phyloP scores from a whole-genome alignment of 2,888 invertebrate species.

The Phalangium opilio region DNA sequence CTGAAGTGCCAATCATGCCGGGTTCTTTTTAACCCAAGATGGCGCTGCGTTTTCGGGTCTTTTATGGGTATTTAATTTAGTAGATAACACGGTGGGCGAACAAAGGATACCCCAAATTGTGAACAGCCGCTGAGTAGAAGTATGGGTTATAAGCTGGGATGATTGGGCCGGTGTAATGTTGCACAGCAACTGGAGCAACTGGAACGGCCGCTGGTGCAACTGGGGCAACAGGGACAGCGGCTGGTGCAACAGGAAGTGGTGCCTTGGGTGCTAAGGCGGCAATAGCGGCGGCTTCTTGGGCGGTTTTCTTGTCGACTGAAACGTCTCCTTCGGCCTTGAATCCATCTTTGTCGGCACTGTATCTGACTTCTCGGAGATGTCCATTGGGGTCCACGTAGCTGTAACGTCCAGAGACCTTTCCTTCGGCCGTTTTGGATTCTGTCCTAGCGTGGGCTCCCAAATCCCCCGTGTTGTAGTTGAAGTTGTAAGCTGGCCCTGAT shows the following conservation, averaged over 20 bases:
- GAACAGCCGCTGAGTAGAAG: too few relatives aligned
- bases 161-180: too few relatives aligned
- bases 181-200: too few relatives aligned
- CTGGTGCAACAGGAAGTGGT: background rate
- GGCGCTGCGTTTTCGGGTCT: too few relatives aligned
- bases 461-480: constrained; percentile 11
- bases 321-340: constrained; percentile 18
- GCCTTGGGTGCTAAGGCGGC: constrained; percentile 16
- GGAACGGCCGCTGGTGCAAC: too few relatives aligned
- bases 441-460: constrained; percentile 9
- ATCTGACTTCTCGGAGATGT: constrained; percentile 10
- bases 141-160: too few relatives aligned
- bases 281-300: constrained; percentile 13
- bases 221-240: too few relatives aligned
- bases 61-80: too few relatives aligned
- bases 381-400: constrained; percentile 18
- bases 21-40: too few relatives aligned
- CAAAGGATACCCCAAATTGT: too few relatives aligned
- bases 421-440: constrained; percentile 7
- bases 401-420: constrained; percentile 11
- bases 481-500: constrained; percentile 7
- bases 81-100: too few relatives aligned
- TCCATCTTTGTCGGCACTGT: constrained; percentile 14
- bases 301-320: constrained; percentile 18
- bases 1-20: too few relatives aligned